Evolutionary conservation across 1,140 invertebrate species (phyloP), one percentile per base, ranked within the genome.

Genomic region (Riptortus pedestris): DNA sequence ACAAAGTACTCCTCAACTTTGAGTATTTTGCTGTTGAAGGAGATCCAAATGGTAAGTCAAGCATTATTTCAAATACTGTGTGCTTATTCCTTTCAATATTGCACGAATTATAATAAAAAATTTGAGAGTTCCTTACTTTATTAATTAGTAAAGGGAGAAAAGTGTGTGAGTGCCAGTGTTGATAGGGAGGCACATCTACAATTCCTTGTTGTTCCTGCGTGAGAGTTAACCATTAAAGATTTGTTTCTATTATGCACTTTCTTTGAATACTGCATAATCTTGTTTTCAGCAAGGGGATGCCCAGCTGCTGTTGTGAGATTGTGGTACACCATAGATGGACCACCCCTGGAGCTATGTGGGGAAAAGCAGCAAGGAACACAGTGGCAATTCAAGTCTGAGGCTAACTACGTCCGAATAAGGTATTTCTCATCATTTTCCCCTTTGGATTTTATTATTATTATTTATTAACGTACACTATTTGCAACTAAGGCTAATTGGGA

Each of bases 331-430:
- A 79, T 81, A 45, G 81, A 82, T 65, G 80, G 79, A 47, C 82
- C 88, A 43, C 91, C 91, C 31, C 76, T 90, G 63, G 92, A 96
- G 79, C 76, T 96, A 58, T 96, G 93, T 74, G 92, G 92, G 16
- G 88, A 90, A 71, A 90, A 88, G 74, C 77, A 82, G 27, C 73
- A 78, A 12, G 76, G 81, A 20, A 83, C 85, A 62, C 82, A 86
- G 68, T 88, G 88, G 83, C 84, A 87, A 73, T 91, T 88, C 72
- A 79, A 92, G 65, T 93, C 92, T 62, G 85, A 88, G n/a, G 83
- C 83, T 65, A 90, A 90, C 76, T 79, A 85, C 55, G 83, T 92
- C 75, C 80, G 88, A 70, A 79, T 93, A 64, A 88, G 87, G 87
- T 91, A 76, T 76, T 73, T 47, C 22, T 47, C n/a, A n/a, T n/a